Base-by-base conservation (phyloP, 2,888 invertebrate genomes). In the Hypsopygia costalis region DNA sequence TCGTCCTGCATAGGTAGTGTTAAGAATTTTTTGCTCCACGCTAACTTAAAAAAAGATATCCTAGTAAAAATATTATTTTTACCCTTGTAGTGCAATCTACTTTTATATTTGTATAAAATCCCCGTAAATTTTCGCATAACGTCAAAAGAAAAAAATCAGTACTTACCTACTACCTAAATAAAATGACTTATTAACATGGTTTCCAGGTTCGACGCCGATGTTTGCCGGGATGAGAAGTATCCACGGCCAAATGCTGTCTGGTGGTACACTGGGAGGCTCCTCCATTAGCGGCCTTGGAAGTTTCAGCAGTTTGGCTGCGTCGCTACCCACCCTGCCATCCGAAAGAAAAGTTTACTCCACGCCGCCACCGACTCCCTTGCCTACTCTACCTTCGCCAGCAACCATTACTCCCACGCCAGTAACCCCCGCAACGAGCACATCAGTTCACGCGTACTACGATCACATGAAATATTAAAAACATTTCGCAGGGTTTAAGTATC, bases 341-440 rank as follows among this genome's bases (percentile, higher is more conserved):
- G 91, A 91, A 53, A 82, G 91, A 57, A 92, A 91, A 67, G 85
- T 90, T n/a, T 90, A 88, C 62, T 67, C 90, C 29, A 77, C 85
- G 41, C 85, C 90, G 11, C 90, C 91, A 1, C 82, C 90, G n/a
- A 89, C 91, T 16, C 89, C 91, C 7, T 65, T 90, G 38, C 87
- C 91, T 0, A 82, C 89, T 7, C 77, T 91, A 29, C 83, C 90
- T 0, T 77, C 90, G 1, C 80, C 90, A 1, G 57, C 68, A 4
- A 49, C 71, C 4, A 47, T 65, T 63, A 52, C 86, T 6, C 77
- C 89, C 7, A 76, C 87, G 3, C 53, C 87, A 2, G 75, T 85
- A 1, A 81, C 91, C 2, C 79, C 90, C 1, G 79, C 89, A 0
- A 64, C 79, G 1, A 69, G 81, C 5, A 59, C 86, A 62, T 51